Base-by-base conservation (phyloP, 2,113 vertebrate species). In the Gallinago undulata region DNA sequence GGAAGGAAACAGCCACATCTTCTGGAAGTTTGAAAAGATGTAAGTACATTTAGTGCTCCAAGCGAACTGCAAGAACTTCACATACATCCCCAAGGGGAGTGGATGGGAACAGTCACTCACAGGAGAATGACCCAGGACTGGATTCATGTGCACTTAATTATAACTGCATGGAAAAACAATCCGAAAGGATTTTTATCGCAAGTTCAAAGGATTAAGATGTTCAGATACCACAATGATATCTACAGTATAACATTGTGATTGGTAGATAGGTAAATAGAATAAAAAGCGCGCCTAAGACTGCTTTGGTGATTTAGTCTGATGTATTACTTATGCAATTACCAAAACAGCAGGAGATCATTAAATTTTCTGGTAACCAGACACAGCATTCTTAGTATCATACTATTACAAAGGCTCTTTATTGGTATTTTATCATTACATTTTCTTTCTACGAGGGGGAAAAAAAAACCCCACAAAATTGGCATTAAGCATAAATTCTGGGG, bases 291-390 rank as follows among this genome's bases (percentile, higher is more conserved):
- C 96, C 97, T 94, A 96, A 93, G 96, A 97, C 94, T 76, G 97
- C 95, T 94, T 93, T 95, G 96, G 97, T 97, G 97, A 98, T 98
- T 98, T 96, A 98, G 98, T 97, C 98, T 98, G 98, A 99, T 99
- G 98, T 98, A 99, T 99, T 99, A 99, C 99, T 99, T 99, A 98
- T 98, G 99, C 99, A 99, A 99, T 99, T 99, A 99, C 98, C 98
- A 98, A 99, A 99, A 98, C 99, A 99, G 99, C 99, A 99, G 99
- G 99, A 98, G 99, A 99, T 99, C 99, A 99, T 99, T 99, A 98
- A 98, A 98, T 97, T 98, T 97, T 97, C 98, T 98, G 97, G 97
- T 98, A 98, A 97, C 96, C 97, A 98, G 98, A 98, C 94, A 86
- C 97, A 96, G 97, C 97, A 94, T 85, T 95, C 97, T 98, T 95